Base-by-base conservation (phyloP, 2,797 vertebrate species). In the Taenioides sp. region DNA sequence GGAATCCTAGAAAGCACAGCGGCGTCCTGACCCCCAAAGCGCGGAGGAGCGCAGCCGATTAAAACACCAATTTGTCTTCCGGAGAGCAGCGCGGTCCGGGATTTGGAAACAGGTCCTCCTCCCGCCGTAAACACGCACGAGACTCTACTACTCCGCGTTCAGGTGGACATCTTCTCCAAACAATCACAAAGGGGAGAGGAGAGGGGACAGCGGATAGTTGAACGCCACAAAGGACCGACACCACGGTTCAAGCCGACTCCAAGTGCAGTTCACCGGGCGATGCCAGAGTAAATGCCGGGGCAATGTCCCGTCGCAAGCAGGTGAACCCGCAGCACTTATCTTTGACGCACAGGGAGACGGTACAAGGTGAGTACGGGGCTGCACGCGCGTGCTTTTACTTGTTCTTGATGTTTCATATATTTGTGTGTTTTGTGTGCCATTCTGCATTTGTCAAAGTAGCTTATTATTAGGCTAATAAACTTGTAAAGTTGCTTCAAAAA, bases 271-370 rank as follows among this genome's bases (percentile, higher is more conserved):
- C 95, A 95, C 94, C 96, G 94, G 95, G 97, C 95, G 95, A 97
- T 98, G 97, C 95, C 95, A 95, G 95, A 96, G 95, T 98, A 97
- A 96, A 97, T 98, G 97, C 96, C 94, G 95, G 96, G 97, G 96
- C 96, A 93, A 99, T 99, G 97, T 99, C 97, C 97, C 97, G 97
- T 94, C 97, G 97, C 95, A 99, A 99, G 95, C 97, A 98, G 96
- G 97, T 97, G 94, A 98, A 99, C 92, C 97, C 97, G 92, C 97
- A 99, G 96, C 97, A 99, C 95, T 96, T 98, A 92, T 96, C 93
- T 86, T 90, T 94, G 90, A 92, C 96, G 91, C 96, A 96, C 94
- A 95, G 97, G 94, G 97, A 98, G 91, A 95, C 95, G 90, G 89
- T 95, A 91, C 94, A 95, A 93, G 95, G 97, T 99, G 95, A 97